These are phyloP conservation scores for Sycophaga agraensis DNA, from an alignment of 1,140 invertebrate species.

Conservation along the genomic window DNA sequence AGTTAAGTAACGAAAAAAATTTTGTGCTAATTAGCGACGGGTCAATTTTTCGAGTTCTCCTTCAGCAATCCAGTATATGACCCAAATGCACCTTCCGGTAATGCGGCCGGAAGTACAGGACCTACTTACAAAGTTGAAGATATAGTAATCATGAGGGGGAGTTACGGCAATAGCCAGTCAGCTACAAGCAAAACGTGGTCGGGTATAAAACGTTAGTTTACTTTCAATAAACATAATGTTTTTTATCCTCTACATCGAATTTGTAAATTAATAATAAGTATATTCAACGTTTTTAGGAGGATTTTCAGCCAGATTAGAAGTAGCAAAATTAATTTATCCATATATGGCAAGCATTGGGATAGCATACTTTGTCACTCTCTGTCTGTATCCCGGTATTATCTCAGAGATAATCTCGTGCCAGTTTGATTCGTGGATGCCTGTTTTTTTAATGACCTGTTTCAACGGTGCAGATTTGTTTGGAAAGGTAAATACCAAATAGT, in stretches of 20 bases:
- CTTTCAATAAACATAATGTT: neutral
- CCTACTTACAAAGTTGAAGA: slow-evolving; percentile 80
- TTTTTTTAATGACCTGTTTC: slow-evolving; percentile 85
- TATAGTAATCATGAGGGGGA: slow-evolving; percentile 67
- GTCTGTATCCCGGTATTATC: slow-evolving; percentile 85
- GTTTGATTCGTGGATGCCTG: slow-evolving; percentile 86
- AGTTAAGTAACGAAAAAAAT: no score
- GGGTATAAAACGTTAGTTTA: slow-evolving; percentile 64
- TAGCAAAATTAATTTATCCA: slow-evolving; percentile 79
- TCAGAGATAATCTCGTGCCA: slow-evolving; percentile 83
- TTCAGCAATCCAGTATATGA: slow-evolving; percentile 83
- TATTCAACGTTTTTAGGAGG: slow-evolving; percentile 65
- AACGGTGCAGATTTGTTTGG: slow-evolving; percentile 84
- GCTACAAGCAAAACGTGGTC: slow-evolving; percentile 60
- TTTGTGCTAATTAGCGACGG: slow-evolving; percentile 33
- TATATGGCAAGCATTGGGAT: slow-evolving; percentile 86
- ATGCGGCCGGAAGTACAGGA: slow-evolving; percentile 60
- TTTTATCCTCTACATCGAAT: no score
- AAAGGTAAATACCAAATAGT: slow-evolving; percentile 61
- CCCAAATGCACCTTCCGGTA: slow-evolving; percentile 58
- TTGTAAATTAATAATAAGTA: neutral
- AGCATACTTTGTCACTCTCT: slow-evolving; percentile 85
- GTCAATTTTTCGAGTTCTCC: slow-evolving; percentile 64
- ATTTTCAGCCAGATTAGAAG: slow-evolving; percentile 69
- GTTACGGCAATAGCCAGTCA: slow-evolving; percentile 54